Base-by-base conservation (phyloP, 2,113 vertebrate species). In the Agelaius phoeniceus region DNA sequence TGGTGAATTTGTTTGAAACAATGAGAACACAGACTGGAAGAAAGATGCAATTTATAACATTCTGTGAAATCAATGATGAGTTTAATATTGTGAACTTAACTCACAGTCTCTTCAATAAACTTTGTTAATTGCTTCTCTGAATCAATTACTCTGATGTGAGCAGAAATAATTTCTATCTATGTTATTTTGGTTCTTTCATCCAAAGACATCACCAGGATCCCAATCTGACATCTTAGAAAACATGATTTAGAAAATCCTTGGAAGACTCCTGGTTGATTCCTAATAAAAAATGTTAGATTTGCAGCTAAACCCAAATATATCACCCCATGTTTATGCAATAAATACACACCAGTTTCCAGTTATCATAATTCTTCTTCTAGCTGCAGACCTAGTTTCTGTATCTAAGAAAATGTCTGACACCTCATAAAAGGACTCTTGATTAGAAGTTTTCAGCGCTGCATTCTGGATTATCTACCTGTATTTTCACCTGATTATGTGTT, bases 141-240 rank as follows among this genome's bases (percentile, higher is more conserved):
- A 72, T 12, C 18, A 86, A 51, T 41, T 31, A 39, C 3, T 65
- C 41, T 43, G 11, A 73, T 11, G 12, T 71, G 37, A 37, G 37
- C 37, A 37, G 37, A 37, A 37, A 16, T 39, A 51, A 39, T 77
- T 89, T 54, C 43, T 54, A 6, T 41, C 4, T 11, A 11, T 68
- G 7, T 11, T 82, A n/a, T 44, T 71, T 41, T 72, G 3, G 0
- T 63, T 63, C 15, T 51, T 91, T 69, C 0, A 0, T 26, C 58
- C 35, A 43, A 78, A 71, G 30, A 41, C 13, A 6, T 35, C 44
- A 41, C 16, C 57, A 48, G 16, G 11, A 41, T 49, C 21, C 8
- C 15, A 35, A 35, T 35, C 11, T 11, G 26, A 4, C 13, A 41
- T 6, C 3, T 21, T 41, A 65, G 35, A 35, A 80, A 77, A 71